Evolutionary conservation across 1,140 invertebrate species (phyloP), one percentile per base, ranked within the genome.

Genomic region (Diabrotica undecimpunctata): DNA sequence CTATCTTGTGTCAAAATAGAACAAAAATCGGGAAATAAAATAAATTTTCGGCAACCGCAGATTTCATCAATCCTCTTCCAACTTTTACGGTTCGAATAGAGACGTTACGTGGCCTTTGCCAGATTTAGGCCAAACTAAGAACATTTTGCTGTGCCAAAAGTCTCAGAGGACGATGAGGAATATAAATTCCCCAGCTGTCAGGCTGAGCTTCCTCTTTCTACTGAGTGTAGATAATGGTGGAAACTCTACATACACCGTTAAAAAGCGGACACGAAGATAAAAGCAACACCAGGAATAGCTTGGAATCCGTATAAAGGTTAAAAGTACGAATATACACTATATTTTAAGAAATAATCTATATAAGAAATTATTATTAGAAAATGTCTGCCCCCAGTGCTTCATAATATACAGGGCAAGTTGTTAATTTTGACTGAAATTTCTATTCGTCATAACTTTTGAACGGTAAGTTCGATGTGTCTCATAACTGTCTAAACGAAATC

Each of bases 151-250:
- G 41, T 46, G 41, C 41, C 41, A 46, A 46, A 46, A 46, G 41
- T 46, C 41, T 46, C 41, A 10, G 41, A 46, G 41, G 41, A 46
- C 41, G 41, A 46, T 46, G 41, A 46, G 41, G 41, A 46, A 46
- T 46, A 46, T 46, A 46, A 46, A 46, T 46, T 46, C n/a, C n/a
- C 41, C 41, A 46, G n/a, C 41, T 46, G 41, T 46, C 41, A 46
- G n/a, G 41, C n/a, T 46, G 41, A 46, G 41, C 41, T 46, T 46
- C 41, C 41, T 46, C 41, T 46, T 46, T 46, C 41, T 46, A 46
- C 41, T 46, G 8, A 10, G 8, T n/a, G 41, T 46, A 46, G 41
- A 46, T 46, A 46, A 46, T 46, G 41, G 5, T 46, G 8, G 41
- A 46, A 46, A 46, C 25, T 46, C 8, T 46, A 10, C n/a, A 46